These are phyloP conservation scores for Steinernema khuongi DNA, from an alignment of 1,140 invertebrate genomes.

Conservation along the genomic window DNA sequence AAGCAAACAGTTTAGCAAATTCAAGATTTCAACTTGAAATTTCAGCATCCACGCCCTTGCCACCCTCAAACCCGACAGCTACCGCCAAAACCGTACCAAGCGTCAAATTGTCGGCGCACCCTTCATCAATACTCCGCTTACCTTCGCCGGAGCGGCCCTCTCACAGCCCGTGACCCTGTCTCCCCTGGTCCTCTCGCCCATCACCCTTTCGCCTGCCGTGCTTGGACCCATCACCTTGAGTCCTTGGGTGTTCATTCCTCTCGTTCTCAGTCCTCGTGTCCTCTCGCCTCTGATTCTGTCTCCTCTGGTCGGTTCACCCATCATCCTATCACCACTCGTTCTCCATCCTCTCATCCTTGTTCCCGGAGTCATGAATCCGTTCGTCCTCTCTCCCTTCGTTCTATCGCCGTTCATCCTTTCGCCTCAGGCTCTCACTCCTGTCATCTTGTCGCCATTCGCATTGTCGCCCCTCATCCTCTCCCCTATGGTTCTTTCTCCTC, in stretches of 20 bases:
- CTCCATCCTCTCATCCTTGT: constrained; percentile 48
- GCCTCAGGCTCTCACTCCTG: constrained; percentile 26
- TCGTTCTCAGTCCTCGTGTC: constrained; percentile 45
- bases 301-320: constrained; percentile 40
- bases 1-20: constrained; percentile 1
- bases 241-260: constrained; percentile 36
- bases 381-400: constrained; percentile 38
- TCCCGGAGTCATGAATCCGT: constrained; percentile 32
- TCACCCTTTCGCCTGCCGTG: constrained; percentile 36
- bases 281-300: constrained; percentile 40
- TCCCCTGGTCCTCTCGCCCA: constrained; percentile 29
- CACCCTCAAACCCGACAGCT: constrained; percentile 25
- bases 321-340: constrained; percentile 46
- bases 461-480: constrained; percentile 41
- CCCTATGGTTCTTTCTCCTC: constrained; percentile 34
- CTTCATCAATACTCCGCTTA: constrained; percentile 38
- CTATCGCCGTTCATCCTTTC: constrained; percentile 39
- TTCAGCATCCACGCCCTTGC: constrained; percentile 28
- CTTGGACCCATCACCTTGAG: constrained; percentile 25
- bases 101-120: constrained; percentile 42
- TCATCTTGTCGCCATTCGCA: constrained; percentile 41
- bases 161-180: constrained; percentile 34
- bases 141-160: constrained; percentile 22
- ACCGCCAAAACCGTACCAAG: constrained; percentile 8
- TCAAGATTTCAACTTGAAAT: background rate